phyloP scores from a whole-genome alignment of 2,113 vertebrate species.

The Arenaria interpres region DNA sequence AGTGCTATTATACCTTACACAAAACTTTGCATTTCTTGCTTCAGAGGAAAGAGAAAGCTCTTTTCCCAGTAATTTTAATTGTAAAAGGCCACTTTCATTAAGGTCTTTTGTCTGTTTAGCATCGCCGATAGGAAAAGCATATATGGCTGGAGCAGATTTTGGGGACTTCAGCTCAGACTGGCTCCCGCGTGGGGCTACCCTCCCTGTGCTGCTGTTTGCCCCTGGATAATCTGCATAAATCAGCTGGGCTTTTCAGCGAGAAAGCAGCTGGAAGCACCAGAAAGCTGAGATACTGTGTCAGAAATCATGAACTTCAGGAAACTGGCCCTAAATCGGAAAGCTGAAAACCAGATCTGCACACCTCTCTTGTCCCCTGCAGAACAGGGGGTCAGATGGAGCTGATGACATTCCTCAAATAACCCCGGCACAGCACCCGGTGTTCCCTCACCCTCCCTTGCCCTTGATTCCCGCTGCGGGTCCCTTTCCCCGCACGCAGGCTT shows the following conservation, averaged over 20 bases:
- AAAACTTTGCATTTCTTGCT: background rate
- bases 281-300: background rate
- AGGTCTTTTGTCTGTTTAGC: background rate
- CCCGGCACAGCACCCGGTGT: background rate
- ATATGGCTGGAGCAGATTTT: background rate
- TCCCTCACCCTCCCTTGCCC: background rate
- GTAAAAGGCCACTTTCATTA: background rate
- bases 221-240: accelerated
- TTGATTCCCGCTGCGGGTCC: background rate
- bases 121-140: background rate
- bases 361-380: background rate
- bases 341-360: background rate
- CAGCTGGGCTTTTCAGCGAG: background rate
- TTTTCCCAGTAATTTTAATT: background rate
- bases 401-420: background rate
- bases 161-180: background rate
- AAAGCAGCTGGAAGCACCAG: background rate
- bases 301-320: background rate
- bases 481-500: background rate
- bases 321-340: background rate
- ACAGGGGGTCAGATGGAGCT: background rate
- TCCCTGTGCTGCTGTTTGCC: background rate
- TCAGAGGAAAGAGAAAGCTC: background rate
- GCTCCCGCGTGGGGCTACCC: accelerated
- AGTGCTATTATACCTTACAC: background rate